Evolutionary conservation across 1,140 invertebrate species (phyloP).

Genomic region (Aphaenogaster rudis): DNA sequence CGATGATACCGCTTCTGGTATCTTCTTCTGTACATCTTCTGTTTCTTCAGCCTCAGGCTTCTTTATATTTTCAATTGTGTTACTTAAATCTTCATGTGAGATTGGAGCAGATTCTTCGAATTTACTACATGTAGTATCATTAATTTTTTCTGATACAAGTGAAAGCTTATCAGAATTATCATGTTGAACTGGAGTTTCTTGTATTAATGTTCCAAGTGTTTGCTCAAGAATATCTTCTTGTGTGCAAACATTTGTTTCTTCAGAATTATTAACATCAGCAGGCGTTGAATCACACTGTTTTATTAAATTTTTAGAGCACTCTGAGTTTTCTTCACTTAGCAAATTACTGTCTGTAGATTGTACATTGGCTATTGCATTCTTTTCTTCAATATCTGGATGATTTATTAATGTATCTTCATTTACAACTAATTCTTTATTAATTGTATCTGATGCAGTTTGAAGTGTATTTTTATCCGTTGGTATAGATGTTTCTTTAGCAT

Average conservation of each 20-base stretch:
- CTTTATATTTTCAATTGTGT: slow-evolving; percentile 5
- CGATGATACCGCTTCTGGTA: neutral
- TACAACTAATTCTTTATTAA: slow-evolving; percentile 27
- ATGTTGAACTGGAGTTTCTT: neutral
- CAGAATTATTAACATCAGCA: slow-evolving; percentile 2
- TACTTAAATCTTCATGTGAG: slow-evolving; percentile 6
- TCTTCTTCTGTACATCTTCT: neutral
- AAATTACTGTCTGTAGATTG: neutral
- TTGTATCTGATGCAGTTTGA: slow-evolving; percentile 1
- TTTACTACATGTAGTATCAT: slow-evolving; percentile 10
- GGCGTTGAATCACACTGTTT: neutral
- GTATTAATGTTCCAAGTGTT: neutral
- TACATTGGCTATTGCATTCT: neutral
- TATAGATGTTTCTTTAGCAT: neutral
- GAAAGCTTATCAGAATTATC: slow-evolving; percentile 10
- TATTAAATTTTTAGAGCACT: slow-evolving; percentile 15
- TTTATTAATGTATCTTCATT: slow-evolving; percentile 8
- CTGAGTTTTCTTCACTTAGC: neutral
- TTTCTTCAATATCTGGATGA: slow-evolving; percentile 14
- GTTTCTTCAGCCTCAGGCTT: slow-evolving; percentile 4
- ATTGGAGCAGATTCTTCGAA: neutral
- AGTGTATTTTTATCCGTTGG: neutral
- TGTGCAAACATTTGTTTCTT: neutral
- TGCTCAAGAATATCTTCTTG: slow-evolving; percentile 15
- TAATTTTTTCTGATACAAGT: slow-evolving; percentile 8